Percentiles rank a stretch among this genome's conserved stretches.
Evolutionary conservation across 2,797 vertebrate genomes (phyloP).

Genomic region (Tauraco hartlaubi): DNA sequence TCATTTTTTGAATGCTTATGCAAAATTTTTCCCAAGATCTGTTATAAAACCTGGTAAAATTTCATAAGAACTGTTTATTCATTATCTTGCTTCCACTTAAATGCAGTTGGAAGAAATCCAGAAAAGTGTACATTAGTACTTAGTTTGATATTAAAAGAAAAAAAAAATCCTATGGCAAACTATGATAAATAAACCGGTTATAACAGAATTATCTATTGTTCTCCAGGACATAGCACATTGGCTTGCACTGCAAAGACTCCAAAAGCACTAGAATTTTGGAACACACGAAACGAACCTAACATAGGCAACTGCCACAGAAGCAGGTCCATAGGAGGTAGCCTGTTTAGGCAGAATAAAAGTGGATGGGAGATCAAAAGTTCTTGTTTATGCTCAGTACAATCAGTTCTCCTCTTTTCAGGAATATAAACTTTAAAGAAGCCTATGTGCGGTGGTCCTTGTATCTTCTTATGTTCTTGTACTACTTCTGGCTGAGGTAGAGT

Average conservation of each 20-base stretch:
- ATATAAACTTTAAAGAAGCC: not conserved
- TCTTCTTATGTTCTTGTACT: not conserved
- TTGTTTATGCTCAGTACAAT: not conserved
- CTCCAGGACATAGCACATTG: not conserved
- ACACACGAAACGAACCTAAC: not conserved
- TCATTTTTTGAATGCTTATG: not conserved
- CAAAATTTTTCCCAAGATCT: not conserved
- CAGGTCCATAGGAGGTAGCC: not conserved
- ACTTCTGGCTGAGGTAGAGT: not conserved
- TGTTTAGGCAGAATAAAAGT: not conserved
- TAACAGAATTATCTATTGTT: not conserved
- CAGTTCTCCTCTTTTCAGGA: not conserved
- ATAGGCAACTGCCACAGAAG: not conserved
- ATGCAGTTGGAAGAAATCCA: not conserved
- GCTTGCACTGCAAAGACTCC: not conserved
- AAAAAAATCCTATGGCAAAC: not conserved
- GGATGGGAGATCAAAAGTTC: not conserved
- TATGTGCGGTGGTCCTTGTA: not conserved
- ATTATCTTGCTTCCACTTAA: not conserved
- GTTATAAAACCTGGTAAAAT: not conserved
- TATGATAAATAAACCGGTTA: not conserved
- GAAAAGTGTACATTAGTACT: not conserved
- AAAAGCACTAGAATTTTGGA: not conserved
- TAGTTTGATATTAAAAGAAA: not conserved
- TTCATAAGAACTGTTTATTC: not conserved